Evolutionary conservation across 2,113 vertebrate genomes (phyloP), one percentile per base, ranked within the genome.

Genomic region (Urocitellus parryii): DNA sequence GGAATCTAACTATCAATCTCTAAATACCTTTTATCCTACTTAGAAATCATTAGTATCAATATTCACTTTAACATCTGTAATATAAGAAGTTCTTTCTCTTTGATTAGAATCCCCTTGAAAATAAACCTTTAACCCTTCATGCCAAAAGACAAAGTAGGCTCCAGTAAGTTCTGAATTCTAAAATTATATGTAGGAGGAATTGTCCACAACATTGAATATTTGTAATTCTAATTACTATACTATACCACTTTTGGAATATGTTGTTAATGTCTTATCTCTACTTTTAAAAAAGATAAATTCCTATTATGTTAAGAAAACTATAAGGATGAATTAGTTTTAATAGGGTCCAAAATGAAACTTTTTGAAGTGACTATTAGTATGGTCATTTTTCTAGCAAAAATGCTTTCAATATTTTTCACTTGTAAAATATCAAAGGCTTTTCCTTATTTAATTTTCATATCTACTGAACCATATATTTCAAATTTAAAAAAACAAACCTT

Each of bases 401-500:
- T 76, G 88, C 9, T 90, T 87, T 56, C 8, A 95, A 42, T 48
- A 56, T n/a, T 94, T 82, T 61, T 86, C 68, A 87, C 27, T 58
- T 83, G 65, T 3, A 37, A 91, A 53, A 61, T 70, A 87, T 70
- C 39, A 80, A 2, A 93, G 7, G 13, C 17, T 77, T 95, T 92
- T 42, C 8, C 37, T 95, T 87, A 74, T 16, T 79, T 48, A 81
- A 68, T 74, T 37, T 90, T 92, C 24, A 48, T 27, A 3, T 83
- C 42, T 61, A 84, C 32, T 73, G 5, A 86, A 42, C 68, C 25
- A 81, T 20, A 76, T 82, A 89, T 91, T 89, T 89, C 73, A 91
- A 95, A 92, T 48, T 48, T 39, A 24, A 22, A 56, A 56, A 88
- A 56, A 90, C 95, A 76, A 98, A 99, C 99, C 99, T 99, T 99